Evolutionary conservation across 2,797 vertebrate species (phyloP), one percentile per base, ranked within the genome.

Genomic region (Tamandua tetradactyla): DNA sequence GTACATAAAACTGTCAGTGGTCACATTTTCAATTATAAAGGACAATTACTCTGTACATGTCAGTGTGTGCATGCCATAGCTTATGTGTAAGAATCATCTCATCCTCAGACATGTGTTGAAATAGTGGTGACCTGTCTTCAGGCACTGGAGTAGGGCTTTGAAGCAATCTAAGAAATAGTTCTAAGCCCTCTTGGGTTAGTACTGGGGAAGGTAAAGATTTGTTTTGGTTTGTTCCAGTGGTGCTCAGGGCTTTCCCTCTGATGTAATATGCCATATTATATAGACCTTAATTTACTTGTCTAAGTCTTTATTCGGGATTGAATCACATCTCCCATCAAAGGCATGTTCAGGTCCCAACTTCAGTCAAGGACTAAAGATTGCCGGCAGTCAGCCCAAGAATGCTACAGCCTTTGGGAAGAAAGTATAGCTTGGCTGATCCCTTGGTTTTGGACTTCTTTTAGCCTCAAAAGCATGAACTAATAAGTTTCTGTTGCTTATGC

Each of bases 1-100:
- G 27, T 25, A 89, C 72, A 93, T 94, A 96, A 96, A 97, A 85
- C 91, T 95, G 87, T 91, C 94, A 89, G 62, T 84, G 52, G 49
- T 42, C 59, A 68, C 18, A 13, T 92, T 94, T 95, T 95, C 89
- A 82, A 71, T 96, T 94, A 79, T 55, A 87, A 87, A 59, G 62
- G 80, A 87, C 71, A 80, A 69, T 95, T 87, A 82, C 44, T 87
- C 74, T 88, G 42, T 52, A 49, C 55, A 66, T 64, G 78, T 93
- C 61, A 95, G 52, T 5, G 25, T n/a, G 37, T 11, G 20, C 3
- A 37, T 44, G n/a, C 6, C 55, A n/a, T 6, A 72, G 49, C 78
- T 55, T 47, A 14, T 42, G 3, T 76, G 40, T 20, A 13, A 55
- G 64, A 78, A 62, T 25, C 12, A 9, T 27, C 12, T 35, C 18